Base-by-base conservation (phyloP, 2,797 vertebrate genomes). In the Capromys pilorides region DNA sequence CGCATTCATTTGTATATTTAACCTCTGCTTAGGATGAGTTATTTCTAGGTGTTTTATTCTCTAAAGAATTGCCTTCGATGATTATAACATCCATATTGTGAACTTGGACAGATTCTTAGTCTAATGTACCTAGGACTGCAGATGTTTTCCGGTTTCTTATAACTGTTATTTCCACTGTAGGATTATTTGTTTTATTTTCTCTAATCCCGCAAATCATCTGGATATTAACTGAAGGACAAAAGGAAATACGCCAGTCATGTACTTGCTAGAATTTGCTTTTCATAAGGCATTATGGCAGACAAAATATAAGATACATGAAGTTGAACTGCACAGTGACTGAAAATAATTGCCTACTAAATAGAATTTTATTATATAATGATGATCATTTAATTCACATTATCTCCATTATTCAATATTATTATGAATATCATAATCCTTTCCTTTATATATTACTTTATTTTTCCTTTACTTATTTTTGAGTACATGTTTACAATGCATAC, bases 221-320 rank as follows among this genome's bases (percentile, higher is more conserved):
- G 91, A 61, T 83, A 59, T 79, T 92, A 66, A 77, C 11, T 57
- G 6, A 5, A 31, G 22, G 90, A 41, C 16, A 67, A 77, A 64
- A 94, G 69, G 80, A 83, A 86, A 54, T 57, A 54, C 18, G 33
- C n/a, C 31, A 54, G 41, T 82, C 83, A 62, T n/a, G 11, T 26
- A 9, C 82, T 94, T 84, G 18, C 18, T 92, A 86, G 95, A 21
- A 5, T 86, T 91, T 96, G 77, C 24, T 41, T 97, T 87, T 41
- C 14, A 19, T 54, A 41, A 95, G 4, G 22, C 41, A 45, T 16
- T 67, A 28, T 54, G 19, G 51, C 77, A 87, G 28, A 5, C 21
- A 69, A 73, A 78, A 41, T 33, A 14, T 57, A 51, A 51, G 21
- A 80, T n/a, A 61, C 13, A 19, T 81, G 8, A 22, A 31, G 2